Conservation (phyloP, 2,888 invertebrate species). For the Nipponacmea schrenckii region DNA sequence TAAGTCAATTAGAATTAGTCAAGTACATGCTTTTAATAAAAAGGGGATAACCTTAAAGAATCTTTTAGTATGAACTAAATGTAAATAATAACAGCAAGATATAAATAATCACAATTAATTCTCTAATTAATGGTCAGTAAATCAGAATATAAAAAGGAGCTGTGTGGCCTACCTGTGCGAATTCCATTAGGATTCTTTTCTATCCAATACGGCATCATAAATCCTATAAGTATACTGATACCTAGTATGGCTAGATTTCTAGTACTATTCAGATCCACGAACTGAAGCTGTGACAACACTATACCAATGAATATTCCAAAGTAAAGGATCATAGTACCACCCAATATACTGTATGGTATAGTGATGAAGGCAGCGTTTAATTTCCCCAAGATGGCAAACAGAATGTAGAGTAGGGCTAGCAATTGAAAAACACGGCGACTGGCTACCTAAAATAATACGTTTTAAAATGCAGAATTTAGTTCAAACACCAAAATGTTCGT, state of each 20-base stretch:
- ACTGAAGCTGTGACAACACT: conserved; percentile 47
- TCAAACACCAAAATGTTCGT: no score
- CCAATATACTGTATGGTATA: conserved; percentile 69
- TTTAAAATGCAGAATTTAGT: not conserved
- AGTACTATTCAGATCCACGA: conserved; percentile 81
- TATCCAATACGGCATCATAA: conserved; percentile 69
- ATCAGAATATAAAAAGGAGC: no score
- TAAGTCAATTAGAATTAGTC: no score
- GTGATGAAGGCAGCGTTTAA: conserved; percentile 67
- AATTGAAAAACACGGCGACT: conserved; percentile 66
- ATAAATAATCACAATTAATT: no score
- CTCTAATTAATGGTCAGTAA: no score
- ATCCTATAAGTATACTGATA: conserved; percentile 84
- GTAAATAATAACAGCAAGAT: no score
- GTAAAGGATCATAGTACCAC: conserved; percentile 48
- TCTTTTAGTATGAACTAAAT: no score
- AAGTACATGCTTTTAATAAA: no score
- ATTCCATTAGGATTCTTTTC: conserved; percentile 33
- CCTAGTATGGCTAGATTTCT: conserved; percentile 88
- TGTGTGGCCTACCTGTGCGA: conserved; percentile 32
- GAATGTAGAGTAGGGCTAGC: conserved; percentile 63
- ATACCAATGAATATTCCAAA: conserved; percentile 51
- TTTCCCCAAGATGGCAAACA: conserved; percentile 66
- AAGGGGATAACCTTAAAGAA: no score
- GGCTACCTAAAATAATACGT: conserved; percentile 63